A percentile compares a stretch with the other conserved stretches of the same genome.
phyloP scores from a whole-genome alignment of 2,888 invertebrate genomes.

The Megamerina dolium region DNA sequence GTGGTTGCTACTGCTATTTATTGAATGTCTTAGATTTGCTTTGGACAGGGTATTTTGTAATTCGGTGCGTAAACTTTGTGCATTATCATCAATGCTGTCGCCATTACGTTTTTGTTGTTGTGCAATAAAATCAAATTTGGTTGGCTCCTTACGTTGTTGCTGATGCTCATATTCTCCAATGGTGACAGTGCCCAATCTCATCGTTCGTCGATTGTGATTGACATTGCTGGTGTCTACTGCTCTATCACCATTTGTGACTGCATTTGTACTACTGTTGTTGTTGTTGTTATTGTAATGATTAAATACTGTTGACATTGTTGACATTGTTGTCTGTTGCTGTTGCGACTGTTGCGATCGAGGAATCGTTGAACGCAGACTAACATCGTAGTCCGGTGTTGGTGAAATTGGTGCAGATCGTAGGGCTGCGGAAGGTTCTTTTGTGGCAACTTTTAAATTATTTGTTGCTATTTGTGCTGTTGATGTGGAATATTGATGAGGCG shows the following conservation, averaged over 20 bases:
- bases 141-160: constrained; percentile 58
- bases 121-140: constrained; percentile 63
- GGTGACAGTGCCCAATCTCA: constrained; percentile 61
- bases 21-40: constrained; percentile 66
- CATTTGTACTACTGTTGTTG: constrained; percentile 32
- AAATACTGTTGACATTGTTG: constrained; percentile 32
- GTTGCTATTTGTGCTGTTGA: constrained; percentile 4
- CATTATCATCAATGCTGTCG: constrained; percentile 6
- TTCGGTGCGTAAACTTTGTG: constrained; percentile 65
- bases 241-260: constrained; percentile 39
- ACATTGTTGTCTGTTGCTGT: constrained; percentile 13
- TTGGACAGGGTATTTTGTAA: constrained; percentile 68
- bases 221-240: constrained; percentile 54
- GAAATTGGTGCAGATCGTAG: constrained; percentile 27
- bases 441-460: too few species aligned
- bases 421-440: constrained; percentile 5
- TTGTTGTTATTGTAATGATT: constrained; percentile 51
- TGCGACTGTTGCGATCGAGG: background rate
- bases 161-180: constrained; percentile 65
- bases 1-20: constrained; percentile 7
- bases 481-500: constrained; percentile 2
- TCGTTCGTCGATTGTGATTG: constrained; percentile 59
- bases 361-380: constrained; percentile 17
- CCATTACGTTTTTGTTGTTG: constrained; percentile 24
- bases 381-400: constrained; percentile 39